phyloP scores from a whole-genome alignment of 2,113 vertebrate genomes.

The Ceratotherium simum region DNA sequence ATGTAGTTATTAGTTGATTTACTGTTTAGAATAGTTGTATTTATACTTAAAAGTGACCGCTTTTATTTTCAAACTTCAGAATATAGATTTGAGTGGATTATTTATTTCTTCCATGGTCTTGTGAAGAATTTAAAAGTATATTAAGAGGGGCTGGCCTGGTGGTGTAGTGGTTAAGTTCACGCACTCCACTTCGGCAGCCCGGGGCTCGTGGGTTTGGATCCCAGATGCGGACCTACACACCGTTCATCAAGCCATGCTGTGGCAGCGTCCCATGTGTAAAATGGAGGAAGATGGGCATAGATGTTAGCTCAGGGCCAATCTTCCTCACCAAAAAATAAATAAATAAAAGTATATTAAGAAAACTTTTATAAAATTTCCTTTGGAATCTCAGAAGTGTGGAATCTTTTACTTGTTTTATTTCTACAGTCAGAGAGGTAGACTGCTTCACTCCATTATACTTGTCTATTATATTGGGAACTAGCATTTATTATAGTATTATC shows the following conservation, averaged over 20 bases:
- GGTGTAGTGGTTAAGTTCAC: too few species aligned
- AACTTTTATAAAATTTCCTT: not conserved
- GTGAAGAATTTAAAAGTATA: constrained; percentile 3
- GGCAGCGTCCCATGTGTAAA: too few species aligned
- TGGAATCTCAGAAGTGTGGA: not conserved
- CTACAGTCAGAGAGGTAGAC: not conserved
- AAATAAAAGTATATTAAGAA: not conserved
- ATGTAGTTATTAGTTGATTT: not conserved
- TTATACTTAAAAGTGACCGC: not conserved
- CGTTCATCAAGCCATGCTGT: too few species aligned
- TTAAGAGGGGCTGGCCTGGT: not conserved
- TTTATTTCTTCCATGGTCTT: not conserved
- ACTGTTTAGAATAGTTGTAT: not conserved
- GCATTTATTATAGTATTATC: not conserved
- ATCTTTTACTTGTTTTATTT: not conserved
- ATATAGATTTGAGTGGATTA: not conserved
- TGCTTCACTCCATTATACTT: fast-evolving
- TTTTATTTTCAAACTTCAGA: constrained; percentile 28
- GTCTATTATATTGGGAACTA: not conserved
- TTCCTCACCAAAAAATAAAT: too few species aligned
- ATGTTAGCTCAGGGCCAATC: too few species aligned
- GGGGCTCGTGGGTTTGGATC: too few species aligned
- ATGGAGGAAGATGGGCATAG: too few species aligned
- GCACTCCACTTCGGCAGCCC: too few species aligned
- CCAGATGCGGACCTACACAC: too few species aligned